Percentiles rank a stretch among this genome's conserved stretches.
phyloP scores from a whole-genome alignment of 2,113 vertebrate species.

The Nerophis ophidion region DNA sequence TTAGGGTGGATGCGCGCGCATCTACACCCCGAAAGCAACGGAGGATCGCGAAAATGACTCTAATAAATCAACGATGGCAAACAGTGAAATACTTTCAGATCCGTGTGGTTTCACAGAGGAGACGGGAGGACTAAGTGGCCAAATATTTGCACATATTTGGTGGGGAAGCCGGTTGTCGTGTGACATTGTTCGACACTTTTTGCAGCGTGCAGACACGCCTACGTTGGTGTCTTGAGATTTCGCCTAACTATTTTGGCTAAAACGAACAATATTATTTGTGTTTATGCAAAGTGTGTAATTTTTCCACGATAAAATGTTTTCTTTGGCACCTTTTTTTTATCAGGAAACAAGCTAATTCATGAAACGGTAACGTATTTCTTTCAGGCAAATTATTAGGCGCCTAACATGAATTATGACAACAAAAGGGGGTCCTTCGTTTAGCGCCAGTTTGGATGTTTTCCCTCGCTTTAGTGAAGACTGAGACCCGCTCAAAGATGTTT shows the following conservation, averaged over 20 bases:
- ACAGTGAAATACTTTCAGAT: too few relatives aligned
- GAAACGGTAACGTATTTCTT: background rate
- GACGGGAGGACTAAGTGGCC: too few relatives aligned
- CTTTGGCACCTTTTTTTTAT: background rate
- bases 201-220: background rate
- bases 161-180: background rate
- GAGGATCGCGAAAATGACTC: too few relatives aligned
- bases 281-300: background rate
- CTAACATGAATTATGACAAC: slow-evolving; percentile 20
- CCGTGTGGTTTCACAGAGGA: too few relatives aligned
- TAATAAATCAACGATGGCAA: too few relatives aligned
- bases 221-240: background rate
- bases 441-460: slow-evolving; percentile 55
- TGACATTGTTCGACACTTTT: background rate
- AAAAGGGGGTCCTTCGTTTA: slow-evolving; percentile 58
- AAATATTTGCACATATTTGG: too few relatives aligned
- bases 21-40: too few relatives aligned
- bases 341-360: background rate
- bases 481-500: too few relatives aligned
- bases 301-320: too few relatives aligned
- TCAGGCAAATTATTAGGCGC: slow-evolving; percentile 31
- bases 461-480: background rate
- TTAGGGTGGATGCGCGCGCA: too few relatives aligned
- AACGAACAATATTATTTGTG: background rate
- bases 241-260: background rate